These are phyloP conservation scores for Lemur catta DNA, from an alignment of 2,797 vertebrate species.

Conservation along the genomic window DNA sequence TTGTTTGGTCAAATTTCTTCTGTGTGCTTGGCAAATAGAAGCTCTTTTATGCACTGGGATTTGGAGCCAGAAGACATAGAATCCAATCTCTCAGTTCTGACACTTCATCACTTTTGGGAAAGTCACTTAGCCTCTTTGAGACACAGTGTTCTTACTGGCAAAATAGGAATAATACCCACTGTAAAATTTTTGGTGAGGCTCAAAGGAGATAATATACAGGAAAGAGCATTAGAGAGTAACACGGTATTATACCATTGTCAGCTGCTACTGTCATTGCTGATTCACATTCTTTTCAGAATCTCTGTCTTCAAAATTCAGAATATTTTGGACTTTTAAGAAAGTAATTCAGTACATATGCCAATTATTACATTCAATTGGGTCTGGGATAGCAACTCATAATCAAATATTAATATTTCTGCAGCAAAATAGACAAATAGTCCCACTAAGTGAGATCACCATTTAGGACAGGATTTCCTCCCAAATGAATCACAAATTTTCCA, in stretches of 20 bases:
- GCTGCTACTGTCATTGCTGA: neutral
- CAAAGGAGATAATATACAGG: neutral
- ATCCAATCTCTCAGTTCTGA: neutral
- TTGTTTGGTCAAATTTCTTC: neutral
- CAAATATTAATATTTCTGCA: neutral
- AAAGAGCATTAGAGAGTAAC: neutral
- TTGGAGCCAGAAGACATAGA: neutral
- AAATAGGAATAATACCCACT: neutral
- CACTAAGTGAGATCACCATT: neutral
- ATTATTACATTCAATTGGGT: neutral
- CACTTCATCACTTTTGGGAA: neutral
- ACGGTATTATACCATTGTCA: neutral
- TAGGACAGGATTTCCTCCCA: neutral
- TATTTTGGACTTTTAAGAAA: neutral
- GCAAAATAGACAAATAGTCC: neutral
- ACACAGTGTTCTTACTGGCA: neutral
- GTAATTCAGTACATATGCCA: neutral
- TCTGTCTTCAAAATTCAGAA: neutral
- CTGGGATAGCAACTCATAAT: neutral
- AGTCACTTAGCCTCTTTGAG: neutral
- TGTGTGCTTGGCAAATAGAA: neutral
- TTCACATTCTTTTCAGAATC: neutral
- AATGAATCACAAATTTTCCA: neutral
- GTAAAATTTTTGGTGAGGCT: neutral
- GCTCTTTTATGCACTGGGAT: neutral